Evolutionary conservation across 1,140 invertebrate genomes (phyloP).

Genomic region (Drosophila lini): DNA sequence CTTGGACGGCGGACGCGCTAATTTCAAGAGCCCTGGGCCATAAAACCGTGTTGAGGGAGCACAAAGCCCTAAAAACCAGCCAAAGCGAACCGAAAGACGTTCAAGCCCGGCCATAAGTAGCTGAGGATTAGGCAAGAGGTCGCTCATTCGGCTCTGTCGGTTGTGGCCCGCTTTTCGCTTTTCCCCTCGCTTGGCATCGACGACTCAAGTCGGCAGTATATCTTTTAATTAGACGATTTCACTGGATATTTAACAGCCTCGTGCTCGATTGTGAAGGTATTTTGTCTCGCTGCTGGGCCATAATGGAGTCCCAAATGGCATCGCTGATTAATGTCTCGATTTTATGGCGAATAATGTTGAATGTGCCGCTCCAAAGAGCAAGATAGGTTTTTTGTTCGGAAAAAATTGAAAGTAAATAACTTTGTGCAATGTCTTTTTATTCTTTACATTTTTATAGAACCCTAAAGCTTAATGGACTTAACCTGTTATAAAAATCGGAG

Average conservation of each 20-base stretch:
- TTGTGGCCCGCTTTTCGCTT: conserved; percentile 1
- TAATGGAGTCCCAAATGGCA: conserved; percentile 41
- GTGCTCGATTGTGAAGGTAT: conserved; percentile 47
- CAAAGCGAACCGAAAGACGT: conserved; percentile 52
- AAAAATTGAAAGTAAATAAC: conserved; percentile 15
- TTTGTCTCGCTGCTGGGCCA: conserved; percentile 18
- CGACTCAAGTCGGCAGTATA: conserved; percentile 46
- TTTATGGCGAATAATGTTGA: conserved; percentile 37
- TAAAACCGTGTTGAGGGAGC: conserved; percentile 57
- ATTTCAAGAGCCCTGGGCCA: conserved; percentile 61
- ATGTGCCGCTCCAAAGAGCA: not conserved
- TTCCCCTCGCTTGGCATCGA: conserved; percentile 7
- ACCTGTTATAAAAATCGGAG: not conserved
- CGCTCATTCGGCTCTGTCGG: conserved; percentile 17
- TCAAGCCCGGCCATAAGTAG: conserved; percentile 56
- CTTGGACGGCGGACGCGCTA: conserved; percentile 53
- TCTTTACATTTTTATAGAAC: conserved; percentile 28
- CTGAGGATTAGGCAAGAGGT: conserved; percentile 48
- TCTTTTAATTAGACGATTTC: conserved; percentile 61
- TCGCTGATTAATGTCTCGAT: conserved; percentile 51
- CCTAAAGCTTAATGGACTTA: conserved; percentile 16
- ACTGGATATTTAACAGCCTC: conserved; percentile 47
- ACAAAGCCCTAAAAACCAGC: conserved; percentile 58
- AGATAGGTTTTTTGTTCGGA: too few relatives aligned
- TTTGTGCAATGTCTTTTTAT: not conserved